Base-by-base conservation (phyloP, 1,140 invertebrate genomes). In the Papilio machaon region DNA sequence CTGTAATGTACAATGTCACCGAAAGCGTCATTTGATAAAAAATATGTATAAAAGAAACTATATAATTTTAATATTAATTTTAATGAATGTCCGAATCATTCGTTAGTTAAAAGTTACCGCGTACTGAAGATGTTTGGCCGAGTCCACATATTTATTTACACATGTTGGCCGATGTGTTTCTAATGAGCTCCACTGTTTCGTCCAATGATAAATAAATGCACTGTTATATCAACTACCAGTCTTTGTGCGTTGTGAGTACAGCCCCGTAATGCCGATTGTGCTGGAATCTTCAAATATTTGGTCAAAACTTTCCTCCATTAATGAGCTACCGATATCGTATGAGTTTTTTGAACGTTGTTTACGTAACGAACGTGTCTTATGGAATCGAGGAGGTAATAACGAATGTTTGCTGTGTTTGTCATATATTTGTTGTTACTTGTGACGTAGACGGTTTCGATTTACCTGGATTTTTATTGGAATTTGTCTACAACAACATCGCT, bases 261-360 rank as follows among this genome's bases (percentile, higher is more conserved):
- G 85, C 85, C 87, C 88, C 80, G 85, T 91, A 92, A 92, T 94
- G 90, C 92, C 87, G 85, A 90, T 91, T 90, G 85, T 86, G 86
- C 79, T 84, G 85, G 87, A 85, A 89, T 86, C 85, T 83, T 90
- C 89, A 94, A 94, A 94, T 93, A 94, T 93, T 94, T 94, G 84
- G 73, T 83, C 87, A 90, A 91, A 94, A 94, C 91, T 94, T 94
- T 93, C 91, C 80, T 89, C 90, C 88, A 89, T 92, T 94, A 93
- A 92, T 93, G 87, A 91, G 93, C 92, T 94, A 92, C 93, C 91
- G 90, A 91, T 92, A 91, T 87, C 88, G 81, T 87, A 76, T 81
- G 86, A 88, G 89, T 88, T 91, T 91, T 92, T 92, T 89, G 86
- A 90, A 90, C 88, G 89, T 81, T 90, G 85, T 90, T 92, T 91